phyloP scores from a whole-genome alignment of 2,797 vertebrate species.

The Intellagama lesueurii region DNA sequence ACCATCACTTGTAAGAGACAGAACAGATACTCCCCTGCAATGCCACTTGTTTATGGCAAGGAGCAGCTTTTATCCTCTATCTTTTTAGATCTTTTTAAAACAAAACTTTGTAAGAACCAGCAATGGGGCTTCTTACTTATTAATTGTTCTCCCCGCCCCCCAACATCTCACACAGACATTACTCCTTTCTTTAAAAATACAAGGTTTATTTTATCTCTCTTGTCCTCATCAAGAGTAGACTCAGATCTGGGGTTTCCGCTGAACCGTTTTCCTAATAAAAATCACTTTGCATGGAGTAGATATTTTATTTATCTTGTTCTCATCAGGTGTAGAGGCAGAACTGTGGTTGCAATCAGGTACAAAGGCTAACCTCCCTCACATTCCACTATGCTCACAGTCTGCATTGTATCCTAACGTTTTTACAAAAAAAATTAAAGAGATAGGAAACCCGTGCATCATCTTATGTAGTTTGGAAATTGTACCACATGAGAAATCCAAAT shows the following conservation, averaged over 20 bases:
- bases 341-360: too few species aligned
- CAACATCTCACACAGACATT: not conserved
- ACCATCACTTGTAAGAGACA: not conserved
- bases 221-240: not conserved
- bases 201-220: not conserved
- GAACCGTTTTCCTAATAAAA: too few species aligned
- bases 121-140: not conserved
- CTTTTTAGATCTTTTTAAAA: too few species aligned
- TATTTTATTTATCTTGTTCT: too few species aligned
- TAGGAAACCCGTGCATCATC: not conserved
- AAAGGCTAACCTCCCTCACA: not conserved
- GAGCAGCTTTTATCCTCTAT: not conserved
- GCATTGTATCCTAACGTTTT: not conserved
- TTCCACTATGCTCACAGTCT: not conserved
- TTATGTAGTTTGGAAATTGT: not conserved
- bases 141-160: not conserved
- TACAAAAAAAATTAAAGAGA: not conserved
- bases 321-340: too few species aligned
- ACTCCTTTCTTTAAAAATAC: not conserved
- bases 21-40: not conserved
- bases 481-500: slow-evolving; percentile 41
- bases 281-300: too few species aligned
- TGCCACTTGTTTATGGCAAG: not conserved
- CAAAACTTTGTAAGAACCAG: not conserved
- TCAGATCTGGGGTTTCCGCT: not conserved